Evolutionary conservation across 2,113 vertebrate genomes (phyloP).

Genomic region (Litocranius walleri): DNA sequence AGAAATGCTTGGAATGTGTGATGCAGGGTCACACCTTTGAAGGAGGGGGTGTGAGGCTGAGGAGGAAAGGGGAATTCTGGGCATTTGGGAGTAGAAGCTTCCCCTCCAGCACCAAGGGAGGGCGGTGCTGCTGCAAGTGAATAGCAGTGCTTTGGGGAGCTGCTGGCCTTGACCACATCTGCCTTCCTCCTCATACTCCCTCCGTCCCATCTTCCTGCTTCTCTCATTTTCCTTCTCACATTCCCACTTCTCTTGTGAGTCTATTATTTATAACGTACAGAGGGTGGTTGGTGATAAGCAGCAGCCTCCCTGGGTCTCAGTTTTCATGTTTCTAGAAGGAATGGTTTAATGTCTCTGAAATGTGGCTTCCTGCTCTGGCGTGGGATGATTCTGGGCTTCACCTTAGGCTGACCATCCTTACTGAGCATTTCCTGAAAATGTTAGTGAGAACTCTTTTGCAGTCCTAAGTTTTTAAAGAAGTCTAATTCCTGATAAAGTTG

Average conservation of each 20-base stretch:
- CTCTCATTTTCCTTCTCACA: background rate
- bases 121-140: fast-evolving
- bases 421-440: background rate
- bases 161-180: background rate
- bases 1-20: background rate
- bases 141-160: background rate
- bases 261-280: background rate
- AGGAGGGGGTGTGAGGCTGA: background rate
- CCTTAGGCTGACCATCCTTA: background rate
- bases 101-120: background rate
- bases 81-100: background rate
- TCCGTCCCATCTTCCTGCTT: background rate
- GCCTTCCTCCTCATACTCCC: background rate
- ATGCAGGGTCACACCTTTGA: background rate
- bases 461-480: background rate
- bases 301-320: background rate
- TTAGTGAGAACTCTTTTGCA: background rate
- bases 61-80: background rate
- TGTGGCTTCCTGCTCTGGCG: background rate
- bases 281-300: background rate
- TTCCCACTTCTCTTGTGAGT: background rate
- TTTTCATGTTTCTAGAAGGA: background rate
- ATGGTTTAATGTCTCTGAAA: background rate
- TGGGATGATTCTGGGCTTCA: background rate
- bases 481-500: background rate